Base-by-base conservation (phyloP, 2,888 invertebrate genomes). In the Silvanus unidentatus region DNA sequence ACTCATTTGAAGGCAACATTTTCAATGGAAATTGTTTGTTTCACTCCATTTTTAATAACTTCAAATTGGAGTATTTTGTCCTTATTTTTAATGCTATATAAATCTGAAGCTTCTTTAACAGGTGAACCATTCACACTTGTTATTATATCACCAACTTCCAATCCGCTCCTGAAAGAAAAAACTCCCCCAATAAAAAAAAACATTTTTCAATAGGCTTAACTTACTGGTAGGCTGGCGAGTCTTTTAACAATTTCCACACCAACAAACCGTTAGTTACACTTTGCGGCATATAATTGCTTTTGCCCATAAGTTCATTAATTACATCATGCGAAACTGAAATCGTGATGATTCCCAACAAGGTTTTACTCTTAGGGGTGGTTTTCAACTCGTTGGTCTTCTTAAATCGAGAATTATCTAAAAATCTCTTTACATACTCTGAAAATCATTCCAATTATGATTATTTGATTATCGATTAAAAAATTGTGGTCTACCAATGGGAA, bases 181-280 rank as follows among this genome's bases (percentile, higher is more conserved):
- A 32, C 15, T 8, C 4, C 4, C 8, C 8, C 8, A 22, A 5
- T 22, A 22, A 8, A 3, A 32, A 4, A 32, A 32, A 12, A 32
- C 4, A 5, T 32, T 32, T 5, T 12, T 5, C n/a, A 12, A 5
- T 3, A 3, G 3, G 32, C 32, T 4, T 5, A 12, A 8, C 8
- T 77, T 73, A 93, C 93, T 73, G 73, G 64, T 88, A 78, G 1
- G 95, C 94, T 0, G 95, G 95, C 1, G 94, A 93, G 15, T 88
- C 90, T 2, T 85, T 72, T 16, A 88, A 84, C 0, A 96, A 87
- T 73, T 86, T 88, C 86, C 88, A 92, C 0, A 96, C 84, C 1
- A 95, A 72, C 30, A 96, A 88, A 0, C 95, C 95, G 60, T 84
- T 78, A 1, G 75, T 76, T 0, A 92, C 75, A 49, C 82, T 78